Conservation (phyloP, 2,113 vertebrate genomes). For the Origma solitaria region DNA sequence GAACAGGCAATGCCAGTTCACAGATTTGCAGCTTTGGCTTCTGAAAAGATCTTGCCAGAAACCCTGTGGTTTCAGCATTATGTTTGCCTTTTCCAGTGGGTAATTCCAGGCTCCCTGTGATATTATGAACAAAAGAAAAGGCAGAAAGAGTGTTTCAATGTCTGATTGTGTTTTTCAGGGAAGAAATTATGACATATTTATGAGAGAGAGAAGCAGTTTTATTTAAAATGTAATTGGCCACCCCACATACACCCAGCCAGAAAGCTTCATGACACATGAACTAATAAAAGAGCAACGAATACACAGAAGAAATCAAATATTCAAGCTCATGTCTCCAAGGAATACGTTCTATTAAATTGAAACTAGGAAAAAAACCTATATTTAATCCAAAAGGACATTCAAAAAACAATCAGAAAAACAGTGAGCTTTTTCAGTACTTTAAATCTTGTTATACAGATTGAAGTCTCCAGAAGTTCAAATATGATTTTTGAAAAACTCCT, state of each 20-base stretch:
- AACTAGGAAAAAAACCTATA: neutral
- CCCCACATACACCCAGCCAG: neutral
- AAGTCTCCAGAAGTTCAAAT: conserved; percentile 25
- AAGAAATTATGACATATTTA: neutral
- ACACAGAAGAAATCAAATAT: conserved; percentile 12
- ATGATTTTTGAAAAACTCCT: neutral
- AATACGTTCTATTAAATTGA: neutral
- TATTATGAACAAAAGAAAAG: neutral
- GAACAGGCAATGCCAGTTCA: neutral
- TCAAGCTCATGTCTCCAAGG: neutral
- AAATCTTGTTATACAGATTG: conserved; percentile 37
- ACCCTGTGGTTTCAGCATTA: neutral
- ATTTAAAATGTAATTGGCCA: neutral
- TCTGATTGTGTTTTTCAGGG: neutral
- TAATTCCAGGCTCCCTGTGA: neutral
- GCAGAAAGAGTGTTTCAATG: neutral
- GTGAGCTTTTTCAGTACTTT: neutral
- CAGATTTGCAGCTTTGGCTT: neutral
- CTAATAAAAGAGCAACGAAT: neutral
- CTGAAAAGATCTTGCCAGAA: neutral
- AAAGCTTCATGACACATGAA: neutral
- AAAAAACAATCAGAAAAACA: neutral
- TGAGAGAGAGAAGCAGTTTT: neutral
- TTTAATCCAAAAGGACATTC: neutral
- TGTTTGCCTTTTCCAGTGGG: neutral